phyloP scores from a whole-genome alignment of 2,888 invertebrate species.

The Himalopsyche japonica region DNA sequence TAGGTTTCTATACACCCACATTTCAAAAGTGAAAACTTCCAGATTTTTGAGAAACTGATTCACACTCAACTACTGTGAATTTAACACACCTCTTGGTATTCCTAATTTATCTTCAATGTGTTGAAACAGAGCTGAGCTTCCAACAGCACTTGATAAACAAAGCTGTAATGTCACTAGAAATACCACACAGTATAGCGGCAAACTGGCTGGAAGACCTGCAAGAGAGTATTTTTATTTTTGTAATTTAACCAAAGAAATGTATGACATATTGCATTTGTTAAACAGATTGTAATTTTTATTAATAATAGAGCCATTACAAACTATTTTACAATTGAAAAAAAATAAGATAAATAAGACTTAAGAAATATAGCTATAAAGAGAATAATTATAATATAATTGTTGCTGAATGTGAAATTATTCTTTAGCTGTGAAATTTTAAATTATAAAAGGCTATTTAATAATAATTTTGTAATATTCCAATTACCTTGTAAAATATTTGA shows the following conservation, averaged over 20 bases:
- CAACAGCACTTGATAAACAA: slow-evolving; percentile 75
- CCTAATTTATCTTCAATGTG: slow-evolving; percentile 78
- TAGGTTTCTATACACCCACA: no score
- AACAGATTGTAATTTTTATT: no score
- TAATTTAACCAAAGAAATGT: background rate
- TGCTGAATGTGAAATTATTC: no score
- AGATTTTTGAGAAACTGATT: no score
- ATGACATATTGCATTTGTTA: no score
- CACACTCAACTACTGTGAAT: background rate
- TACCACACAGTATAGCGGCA: slow-evolving; percentile 67
- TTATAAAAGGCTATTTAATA: background rate
- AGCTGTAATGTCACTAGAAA: slow-evolving; percentile 77
- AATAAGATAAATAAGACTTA: no score
- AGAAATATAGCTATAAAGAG: background rate
- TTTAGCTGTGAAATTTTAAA: background rate
- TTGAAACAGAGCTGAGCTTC: slow-evolving; percentile 79
- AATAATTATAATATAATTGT: background rate
- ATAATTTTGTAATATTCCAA: background rate
- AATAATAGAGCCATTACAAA: no score
- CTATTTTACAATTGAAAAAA: no score
- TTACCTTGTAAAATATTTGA: slow-evolving; percentile 69
- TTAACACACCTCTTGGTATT: slow-evolving; percentile 68
- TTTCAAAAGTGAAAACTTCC: no score
- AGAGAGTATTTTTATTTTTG: background rate
- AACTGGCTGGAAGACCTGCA: slow-evolving; percentile 64